These are phyloP conservation scores for Drosophila melanosoma DNA, from an alignment of 2,888 invertebrate species.

Conservation along the genomic window DNA sequence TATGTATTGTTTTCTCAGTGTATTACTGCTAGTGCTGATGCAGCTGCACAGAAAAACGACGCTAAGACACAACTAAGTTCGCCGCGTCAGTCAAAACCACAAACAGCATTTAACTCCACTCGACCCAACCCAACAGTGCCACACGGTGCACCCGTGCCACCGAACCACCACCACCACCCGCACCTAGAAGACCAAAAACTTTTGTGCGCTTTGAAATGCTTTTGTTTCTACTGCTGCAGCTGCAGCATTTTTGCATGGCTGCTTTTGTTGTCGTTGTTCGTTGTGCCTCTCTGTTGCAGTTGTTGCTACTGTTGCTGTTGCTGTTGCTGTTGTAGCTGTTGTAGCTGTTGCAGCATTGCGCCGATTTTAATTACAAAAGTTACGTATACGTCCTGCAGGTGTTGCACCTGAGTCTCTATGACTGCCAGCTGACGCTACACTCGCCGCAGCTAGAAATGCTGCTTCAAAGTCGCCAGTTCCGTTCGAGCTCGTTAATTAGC, in stretches of 20 bases:
- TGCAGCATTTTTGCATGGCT: slow-evolving; percentile 72
- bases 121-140: slow-evolving; percentile 31
- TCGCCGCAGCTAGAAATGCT: slow-evolving; percentile 46
- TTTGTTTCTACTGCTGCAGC: slow-evolving; percentile 62
- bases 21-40: slow-evolving; percentile 21
- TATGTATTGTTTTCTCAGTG: neutral
- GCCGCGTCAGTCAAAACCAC: slow-evolving; percentile 61
- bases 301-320: slow-evolving; percentile 14
- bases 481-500: slow-evolving; percentile 78
- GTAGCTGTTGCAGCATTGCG: slow-evolving; percentile 61
- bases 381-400: slow-evolving; percentile 79
- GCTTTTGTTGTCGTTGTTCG: slow-evolving; percentile 61
- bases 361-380: slow-evolving; percentile 80
- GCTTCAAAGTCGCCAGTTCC: slow-evolving; percentile 78
- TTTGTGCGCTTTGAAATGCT: slow-evolving; percentile 65
- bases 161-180: neutral
- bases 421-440: slow-evolving; percentile 43
- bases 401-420: slow-evolving; percentile 67
- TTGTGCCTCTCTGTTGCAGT: slow-evolving; percentile 6
- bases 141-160: neutral
- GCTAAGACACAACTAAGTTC: slow-evolving; percentile 67
- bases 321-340: slow-evolving; percentile 13
- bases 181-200: slow-evolving; percentile 49
- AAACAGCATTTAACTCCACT: slow-evolving; percentile 65
- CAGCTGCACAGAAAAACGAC: slow-evolving; percentile 44